Base-by-base conservation (phyloP, 1,140 invertebrate species). In the Panulirus ornatus region DNA sequence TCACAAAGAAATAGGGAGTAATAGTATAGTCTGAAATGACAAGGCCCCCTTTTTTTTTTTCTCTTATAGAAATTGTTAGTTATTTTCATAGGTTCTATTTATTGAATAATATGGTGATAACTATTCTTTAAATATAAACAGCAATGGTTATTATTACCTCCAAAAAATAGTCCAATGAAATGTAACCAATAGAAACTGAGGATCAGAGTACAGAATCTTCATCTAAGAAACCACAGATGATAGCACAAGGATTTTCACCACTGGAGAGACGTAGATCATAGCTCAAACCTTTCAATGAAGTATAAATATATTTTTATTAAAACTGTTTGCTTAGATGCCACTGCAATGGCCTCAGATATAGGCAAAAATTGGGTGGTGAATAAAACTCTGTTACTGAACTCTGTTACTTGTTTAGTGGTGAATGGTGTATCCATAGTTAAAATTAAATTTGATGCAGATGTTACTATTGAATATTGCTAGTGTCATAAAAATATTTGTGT, bases 1-100 rank as follows among this genome's bases (percentile, higher is more conserved):
- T 86, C 34, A 82, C 78, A 27, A 81, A 81, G 51, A 81, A 81
- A 34, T 81, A 81, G 30, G 5, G 22, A 66, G 22, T 58, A 27
- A 22, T 8, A 66, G n/a, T 22, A 5, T 66, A 8, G 58, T 30
- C 5, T 14, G 22, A 27, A 5, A 66, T 1, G 22, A 11, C 1
- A 8, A 66, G 27, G n/a, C 8, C 6, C 8, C 11, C 30, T 2
- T 0, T 22, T 27, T 11, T 47, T 11, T 11, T 8, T 8, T 30
- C 58, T 22, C n/a, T 66, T 22, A n/a, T n/a, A 30, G 58, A 30
- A 66, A 66, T 30, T 8, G 30, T 66, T 3, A 66, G 14, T 1
- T 5, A 30, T 66, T 30, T 19, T 66, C 58, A 66, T 30, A 34
- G 22, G 30, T 66, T 30, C 6, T 66, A 30, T 66, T 30, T 66